Evolutionary conservation across 2,113 vertebrate genomes (phyloP).

Genomic region (Apistogramma diplotaenia): DNA sequence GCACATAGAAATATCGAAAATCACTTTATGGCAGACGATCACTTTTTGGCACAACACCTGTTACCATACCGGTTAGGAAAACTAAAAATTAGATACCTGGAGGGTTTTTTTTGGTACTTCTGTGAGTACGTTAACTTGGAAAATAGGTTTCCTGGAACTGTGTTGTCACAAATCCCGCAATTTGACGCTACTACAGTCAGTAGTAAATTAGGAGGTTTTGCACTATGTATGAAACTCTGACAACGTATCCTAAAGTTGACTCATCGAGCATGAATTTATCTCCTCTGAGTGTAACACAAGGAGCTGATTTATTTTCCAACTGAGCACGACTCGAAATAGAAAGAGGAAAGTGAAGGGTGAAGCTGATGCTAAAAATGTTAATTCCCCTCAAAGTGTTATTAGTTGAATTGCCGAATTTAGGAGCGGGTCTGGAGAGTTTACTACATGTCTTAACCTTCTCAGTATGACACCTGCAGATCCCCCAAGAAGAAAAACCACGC

Average conservation of each 20-base stretch:
- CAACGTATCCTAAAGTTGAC: not conserved
- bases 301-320: not conserved
- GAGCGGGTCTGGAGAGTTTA: not conserved
- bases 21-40: too few species aligned
- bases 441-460: accelerated
- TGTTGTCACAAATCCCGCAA: not conserved
- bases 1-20: too few species aligned
- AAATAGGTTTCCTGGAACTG: not conserved
- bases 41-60: too few species aligned
- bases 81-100: not conserved
- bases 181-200: not conserved
- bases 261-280: not conserved
- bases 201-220: not conserved
- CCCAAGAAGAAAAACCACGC: not conserved
- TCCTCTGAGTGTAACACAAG: not conserved
- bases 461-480: accelerated
- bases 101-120: accelerated
- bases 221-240: not conserved
- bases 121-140: accelerated
- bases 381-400: not conserved
- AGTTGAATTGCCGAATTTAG: not conserved
- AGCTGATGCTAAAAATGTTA: not conserved
- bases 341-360: not conserved
- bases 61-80: not conserved
- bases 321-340: not conserved